A percentile compares a stretch with the other conserved stretches of the same genome.
phyloP scores from a whole-genome alignment of 1,140 invertebrate species.

The Drosophila rhopaloa region DNA sequence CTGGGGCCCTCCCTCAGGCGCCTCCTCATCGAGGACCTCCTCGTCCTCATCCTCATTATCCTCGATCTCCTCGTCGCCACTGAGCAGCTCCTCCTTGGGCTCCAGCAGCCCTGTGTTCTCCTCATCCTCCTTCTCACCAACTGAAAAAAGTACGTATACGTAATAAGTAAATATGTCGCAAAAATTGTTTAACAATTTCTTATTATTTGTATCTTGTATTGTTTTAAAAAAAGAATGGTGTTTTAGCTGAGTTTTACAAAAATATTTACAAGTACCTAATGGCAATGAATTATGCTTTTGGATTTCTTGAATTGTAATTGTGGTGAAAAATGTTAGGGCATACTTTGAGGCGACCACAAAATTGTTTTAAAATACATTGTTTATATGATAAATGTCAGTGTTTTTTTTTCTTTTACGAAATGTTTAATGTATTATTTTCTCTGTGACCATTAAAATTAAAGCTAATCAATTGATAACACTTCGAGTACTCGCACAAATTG shows the following conservation, averaged over 20 bases:
- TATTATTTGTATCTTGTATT: too few relatives aligned
- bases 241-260: neutral
- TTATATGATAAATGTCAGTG: too few relatives aligned
- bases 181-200: too few relatives aligned
- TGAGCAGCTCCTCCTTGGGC: constrained; percentile 78
- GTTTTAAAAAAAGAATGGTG: neutral
- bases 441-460: constrained; percentile 17
- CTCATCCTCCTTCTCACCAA: constrained; percentile 77
- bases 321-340: neutral
- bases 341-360: neutral
- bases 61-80: constrained; percentile 61
- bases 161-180: constrained; percentile 1
- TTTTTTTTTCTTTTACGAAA: neutral
- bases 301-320: neutral
- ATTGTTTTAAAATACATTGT: neutral
- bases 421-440: neutral
- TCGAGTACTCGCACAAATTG: constrained; percentile 57
- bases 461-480: constrained; percentile 54
- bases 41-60: constrained; percentile 54
- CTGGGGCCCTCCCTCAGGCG: constrained; percentile 30
- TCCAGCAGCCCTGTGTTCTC: constrained; percentile 65
- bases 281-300: too few relatives aligned
- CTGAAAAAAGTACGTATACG: constrained; percentile 39
- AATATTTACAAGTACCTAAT: neutral
- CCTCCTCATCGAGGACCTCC: constrained; percentile 28